phyloP scores from a whole-genome alignment of 2,888 invertebrate genomes.

The Drosophila nigritarsus region DNA sequence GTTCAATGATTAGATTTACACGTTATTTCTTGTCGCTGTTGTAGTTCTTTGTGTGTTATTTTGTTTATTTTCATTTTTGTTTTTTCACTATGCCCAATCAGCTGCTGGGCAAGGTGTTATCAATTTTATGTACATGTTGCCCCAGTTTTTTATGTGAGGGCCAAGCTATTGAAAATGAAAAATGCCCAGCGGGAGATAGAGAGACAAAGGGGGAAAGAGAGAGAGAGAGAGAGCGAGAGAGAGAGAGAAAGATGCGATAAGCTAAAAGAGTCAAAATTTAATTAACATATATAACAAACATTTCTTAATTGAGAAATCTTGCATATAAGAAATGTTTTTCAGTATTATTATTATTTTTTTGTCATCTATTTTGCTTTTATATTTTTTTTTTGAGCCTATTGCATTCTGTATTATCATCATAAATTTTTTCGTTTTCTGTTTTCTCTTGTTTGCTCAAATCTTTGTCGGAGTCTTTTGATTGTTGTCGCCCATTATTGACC shows the following conservation, averaged over 20 bases:
- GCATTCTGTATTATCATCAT: constrained; percentile 14
- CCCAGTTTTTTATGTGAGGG: constrained; percentile 58
- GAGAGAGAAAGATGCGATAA: neutral
- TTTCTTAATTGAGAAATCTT: neutral
- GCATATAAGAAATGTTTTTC: neutral
- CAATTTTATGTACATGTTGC: constrained; percentile 58
- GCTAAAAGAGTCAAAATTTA: neutral
- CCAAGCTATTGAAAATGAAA: constrained; percentile 16
- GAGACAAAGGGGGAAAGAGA: neutral
- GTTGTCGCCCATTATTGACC: constrained; percentile 3
- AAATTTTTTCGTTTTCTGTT: constrained; percentile 4
- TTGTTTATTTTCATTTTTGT: constrained; percentile 23
- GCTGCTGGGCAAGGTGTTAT: constrained; percentile 49
- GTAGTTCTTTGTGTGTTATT: constrained; percentile 20
- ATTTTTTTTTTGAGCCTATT: neutral
- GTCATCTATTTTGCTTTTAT: neutral
- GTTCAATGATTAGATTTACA: constrained; percentile 75
- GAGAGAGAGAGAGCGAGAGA: constrained; percentile 5
- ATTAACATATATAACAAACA: neutral
- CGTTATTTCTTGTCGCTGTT: constrained; percentile 39
- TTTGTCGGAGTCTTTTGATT: constrained; percentile 21
- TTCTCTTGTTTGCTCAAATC: constrained; percentile 14
- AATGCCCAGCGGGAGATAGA: neutral
- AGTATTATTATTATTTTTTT: neutral
- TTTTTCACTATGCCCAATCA: constrained; percentile 59